A percentile compares a stretch with the other conserved stretches of the same genome.
phyloP scores from a whole-genome alignment of 2,113 vertebrate species.

The Bos javanicus region DNA sequence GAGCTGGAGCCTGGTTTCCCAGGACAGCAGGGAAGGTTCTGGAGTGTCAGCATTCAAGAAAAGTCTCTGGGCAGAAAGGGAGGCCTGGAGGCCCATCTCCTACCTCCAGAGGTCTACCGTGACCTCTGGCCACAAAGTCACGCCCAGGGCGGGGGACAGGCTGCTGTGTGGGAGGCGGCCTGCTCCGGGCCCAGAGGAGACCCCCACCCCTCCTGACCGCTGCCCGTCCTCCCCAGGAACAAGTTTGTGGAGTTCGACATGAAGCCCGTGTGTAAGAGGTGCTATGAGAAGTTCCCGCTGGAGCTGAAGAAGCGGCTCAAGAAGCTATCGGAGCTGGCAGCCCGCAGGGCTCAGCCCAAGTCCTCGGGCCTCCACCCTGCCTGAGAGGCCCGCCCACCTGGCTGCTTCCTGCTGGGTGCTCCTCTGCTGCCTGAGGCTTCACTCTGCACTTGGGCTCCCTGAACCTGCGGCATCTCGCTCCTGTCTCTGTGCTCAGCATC shows the following conservation, averaged over 20 bases:
- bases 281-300: constrained; percentile 96
- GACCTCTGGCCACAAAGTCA: not conserved
- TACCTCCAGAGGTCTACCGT: not conserved
- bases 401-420: accelerated
- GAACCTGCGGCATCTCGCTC: not conserved
- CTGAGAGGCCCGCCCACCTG: constrained; percentile 5
- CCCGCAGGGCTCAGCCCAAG: constrained; percentile 80
- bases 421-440: not conserved
- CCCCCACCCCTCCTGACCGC: not conserved
- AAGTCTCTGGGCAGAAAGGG: not conserved
- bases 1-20: no score
- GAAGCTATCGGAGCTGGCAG: constrained; percentile 88
- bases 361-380: constrained; percentile 77
- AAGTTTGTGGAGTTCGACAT: constrained; percentile 99
- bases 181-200: not conserved
- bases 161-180: no score
- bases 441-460: not conserved
- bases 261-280: constrained; percentile 97
- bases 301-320: constrained; percentile 97
- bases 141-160: not conserved
- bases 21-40: not conserved
- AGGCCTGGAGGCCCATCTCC: not conserved
- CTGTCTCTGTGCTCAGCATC: not conserved
- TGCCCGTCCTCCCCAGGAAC: constrained; percentile 84
- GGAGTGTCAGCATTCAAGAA: not conserved